Percentiles rank a stretch among this genome's conserved stretches.
phyloP scores from a whole-genome alignment of 2,888 invertebrate species.

The Dysmachus trigonus region DNA sequence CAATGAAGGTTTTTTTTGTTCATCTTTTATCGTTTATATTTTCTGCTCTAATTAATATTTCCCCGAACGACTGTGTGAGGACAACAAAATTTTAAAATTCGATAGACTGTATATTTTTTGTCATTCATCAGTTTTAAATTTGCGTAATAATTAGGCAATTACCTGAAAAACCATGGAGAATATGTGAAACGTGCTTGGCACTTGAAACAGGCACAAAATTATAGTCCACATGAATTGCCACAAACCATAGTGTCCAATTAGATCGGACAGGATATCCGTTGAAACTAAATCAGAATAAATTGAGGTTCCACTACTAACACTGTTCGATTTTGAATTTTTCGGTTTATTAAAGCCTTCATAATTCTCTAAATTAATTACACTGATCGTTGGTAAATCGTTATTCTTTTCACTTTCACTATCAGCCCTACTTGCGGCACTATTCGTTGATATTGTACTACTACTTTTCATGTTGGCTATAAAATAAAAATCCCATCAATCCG shows the following conservation, averaged over 20 bases:
- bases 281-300: conserved; percentile 52
- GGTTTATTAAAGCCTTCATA: not conserved
- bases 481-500: not conserved
- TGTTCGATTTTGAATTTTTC: not conserved
- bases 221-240: conserved; percentile 70
- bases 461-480: not conserved
- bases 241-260: conserved; percentile 68
- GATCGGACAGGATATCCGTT: conserved; percentile 66
- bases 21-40: not conserved
- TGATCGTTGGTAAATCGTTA: not conserved
- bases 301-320: not conserved
- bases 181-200: conserved; percentile 72
- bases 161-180: conserved; percentile 69
- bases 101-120: not conserved
- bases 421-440: not conserved
- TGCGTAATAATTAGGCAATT: conserved; percentile 44
- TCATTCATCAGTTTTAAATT: not conserved
- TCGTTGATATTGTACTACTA: not conserved
- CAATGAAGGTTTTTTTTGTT: not conserved
- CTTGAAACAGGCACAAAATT: conserved; percentile 69
- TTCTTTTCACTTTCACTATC: not conserved
- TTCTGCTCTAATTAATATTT: conserved; percentile 8
- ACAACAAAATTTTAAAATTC: not conserved
- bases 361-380: conserved; percentile 4
- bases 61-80: not conserved